Evolutionary conservation across 64 coral and sea anemone species (phyloP), one percentile per base, ranked within the genome.

Genomic region (Montipora foliosa): DNA sequence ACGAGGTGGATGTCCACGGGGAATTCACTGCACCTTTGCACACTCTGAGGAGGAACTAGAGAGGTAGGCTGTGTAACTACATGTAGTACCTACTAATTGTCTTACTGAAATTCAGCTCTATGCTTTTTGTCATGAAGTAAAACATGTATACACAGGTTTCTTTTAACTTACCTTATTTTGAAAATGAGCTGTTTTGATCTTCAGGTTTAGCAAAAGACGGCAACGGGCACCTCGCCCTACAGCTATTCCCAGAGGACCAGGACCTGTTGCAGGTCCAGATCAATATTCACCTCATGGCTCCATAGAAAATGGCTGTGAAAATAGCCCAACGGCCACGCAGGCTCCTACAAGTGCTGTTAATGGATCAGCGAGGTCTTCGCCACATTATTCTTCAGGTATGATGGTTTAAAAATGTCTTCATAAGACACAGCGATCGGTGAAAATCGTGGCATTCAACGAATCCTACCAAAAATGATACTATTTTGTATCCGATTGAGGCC

Each of bases 11-110:
- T 99, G 98, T 53, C 98, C 98, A 46, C 91, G 98, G 60, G 98
- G 98, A 52, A 22, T 58, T 11, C 87, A 79, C 74, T 99, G 98
- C 79, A 96, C 98, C 8, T 99, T 99, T 95, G 98, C 98, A 69
- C 98, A 99, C 74, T 99, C 98, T 37, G 98, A 99, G 47, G 98
- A 96, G 81, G 98, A 99, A 81, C 48, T 96, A 19, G 93, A 99
- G 58, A 99, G 91, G 98, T 99, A 81, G 8, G 92, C 6, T 57
- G 6, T 8, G 4, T 57, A 37, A 37, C 37, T 37, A 37, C 37
- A 37, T 37, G 37, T 37, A 37, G 37, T 57, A 8, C 11, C 53
- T 57, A 8, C 53, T 57, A 57, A 8, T 11, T 8, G 6, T 5
- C 11, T 57, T 57, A 57, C 53, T 4, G 11, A 57, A 57, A 8